Base-by-base conservation (phyloP, 2,888 invertebrate genomes). In the Sericinus montela region DNA sequence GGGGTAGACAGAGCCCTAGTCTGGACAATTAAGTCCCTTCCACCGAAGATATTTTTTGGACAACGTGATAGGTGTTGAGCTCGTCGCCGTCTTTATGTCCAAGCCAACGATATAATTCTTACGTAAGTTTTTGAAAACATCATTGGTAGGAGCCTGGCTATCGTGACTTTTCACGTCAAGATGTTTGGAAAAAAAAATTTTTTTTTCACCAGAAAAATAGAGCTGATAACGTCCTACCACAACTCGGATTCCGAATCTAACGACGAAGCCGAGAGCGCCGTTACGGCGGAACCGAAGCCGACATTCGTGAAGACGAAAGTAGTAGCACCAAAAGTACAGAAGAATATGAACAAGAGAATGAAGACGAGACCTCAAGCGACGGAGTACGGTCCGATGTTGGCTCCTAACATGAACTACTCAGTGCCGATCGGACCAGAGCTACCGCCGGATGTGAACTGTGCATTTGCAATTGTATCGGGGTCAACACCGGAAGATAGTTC, bases 171-270 rank as follows among this genome's bases (percentile, higher is more conserved):
- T 19, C 2, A 19, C 2, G 19, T 19, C 19, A 3, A 19, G 3
- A 2, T 19, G 2, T 19, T 3, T 5, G 5, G 19, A 5, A 19
- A 3, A 19, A 19, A 19, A 2, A 19, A 2, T 8, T 32, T 32
- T 11, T 11, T 10, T 32, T 29, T 42, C n/a, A n/a, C 10, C 79
- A 91, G 91, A 49, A 90, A 87, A 82, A 91, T 91, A 57, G 91
- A 91, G 71, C 65, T 91, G 34, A 91, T 91, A 47, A 91, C 91
- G 14, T 90, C 90, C 19, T 91, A 85, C 58, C 79, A 84, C 63
- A 80, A 90, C 57, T 89, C 90, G 0, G 90, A 90, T 46, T 90
- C 90, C 0, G 90, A 90, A 43, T 90, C 90, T 0, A 90, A 90
- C 44, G 86, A 89, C 35, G 90, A 90, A 56, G 47, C 69, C 0